Evolutionary conservation across 2,113 vertebrate genomes (phyloP), one percentile per base, ranked within the genome.

Genomic region (Saccopteryx bilineata): DNA sequence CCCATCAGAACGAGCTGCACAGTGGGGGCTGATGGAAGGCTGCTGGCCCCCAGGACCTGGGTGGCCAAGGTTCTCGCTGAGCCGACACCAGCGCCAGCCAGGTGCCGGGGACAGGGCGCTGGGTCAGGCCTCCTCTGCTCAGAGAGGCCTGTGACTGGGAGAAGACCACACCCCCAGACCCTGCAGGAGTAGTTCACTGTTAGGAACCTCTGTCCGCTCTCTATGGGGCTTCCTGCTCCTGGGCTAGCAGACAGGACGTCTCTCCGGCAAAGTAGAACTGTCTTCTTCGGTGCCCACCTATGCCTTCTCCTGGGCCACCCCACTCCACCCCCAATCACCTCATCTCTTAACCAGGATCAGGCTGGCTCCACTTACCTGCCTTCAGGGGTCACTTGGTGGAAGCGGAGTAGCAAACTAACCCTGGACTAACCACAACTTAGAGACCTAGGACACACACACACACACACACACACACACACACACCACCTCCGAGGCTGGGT

Each of bases 11-110:
- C 0, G 31, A 50, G 19, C 39, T 39, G 39, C 23, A 24, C 46
- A 7, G 46, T 21, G 50, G 8, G 23, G 13, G 33, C 13, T 6
- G 18, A 0, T 5, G 68, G 11, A 21, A 46, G 50, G 18, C n/a
- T 31, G 54, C 23, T 10, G 2, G 7, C 15, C 21, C 18, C 75
- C 5, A 0, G 54, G n/a, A 17, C 15, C 4, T 2, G 24, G 11
- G 71, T 21, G 8, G 46, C 46, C 5, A 0, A n/a, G 12, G 2
- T 24, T 33, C 15, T 28, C 3, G 0, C 46, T 15, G 54, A 9
- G 72, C 39, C 2, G 1, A 11, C 17, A 24, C 18, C 46, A 8
- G n/a, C 54, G 8, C 8, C 5, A 65, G 39, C 12, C 17, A 1
- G 52, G 66, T 21, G 11, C 28, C 0, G 71, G 4, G 2, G 26